A percentile compares a stretch with the other conserved stretches of the same genome.
phyloP scores from a whole-genome alignment of 1,140 invertebrate genomes.

The Panagrolaimus sp. region DNA sequence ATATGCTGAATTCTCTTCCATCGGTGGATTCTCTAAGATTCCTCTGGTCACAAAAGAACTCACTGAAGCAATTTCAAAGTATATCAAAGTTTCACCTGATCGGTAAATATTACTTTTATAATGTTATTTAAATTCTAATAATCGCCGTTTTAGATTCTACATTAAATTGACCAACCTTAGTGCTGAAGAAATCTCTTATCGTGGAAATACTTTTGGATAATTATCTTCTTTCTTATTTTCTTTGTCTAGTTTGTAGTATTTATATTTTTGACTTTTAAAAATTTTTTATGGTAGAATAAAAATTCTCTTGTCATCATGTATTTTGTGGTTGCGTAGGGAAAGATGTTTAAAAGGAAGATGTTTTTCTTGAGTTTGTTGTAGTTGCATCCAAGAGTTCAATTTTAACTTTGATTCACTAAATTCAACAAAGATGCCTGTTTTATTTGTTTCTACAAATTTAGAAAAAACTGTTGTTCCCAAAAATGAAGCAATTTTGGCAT shows the following conservation, averaged over 20 bases:
- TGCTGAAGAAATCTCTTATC: neutral
- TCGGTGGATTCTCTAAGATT: neutral
- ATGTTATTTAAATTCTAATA: neutral
- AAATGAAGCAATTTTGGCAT: neutral
- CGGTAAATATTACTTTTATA: neutral
- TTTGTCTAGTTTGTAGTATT: neutral
- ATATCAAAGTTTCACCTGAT: neutral
- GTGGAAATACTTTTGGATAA: conserved; percentile 6
- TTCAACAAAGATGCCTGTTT: neutral
- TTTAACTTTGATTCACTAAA: too few species aligned
- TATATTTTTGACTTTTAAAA: neutral
- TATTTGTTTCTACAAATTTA: neutral
- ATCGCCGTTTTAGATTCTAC: neutral
- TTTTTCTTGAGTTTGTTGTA: too few species aligned
- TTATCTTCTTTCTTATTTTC: neutral
- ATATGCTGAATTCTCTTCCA: neutral
- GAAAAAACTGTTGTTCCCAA: neutral
- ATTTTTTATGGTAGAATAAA: neutral
- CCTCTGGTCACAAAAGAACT: neutral
- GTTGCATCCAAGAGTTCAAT: too few species aligned
- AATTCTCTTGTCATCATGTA: too few species aligned
- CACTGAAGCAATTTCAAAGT: conserved; percentile 1
- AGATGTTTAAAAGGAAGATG: neutral
- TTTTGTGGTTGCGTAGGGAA: too few species aligned
- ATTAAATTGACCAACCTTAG: neutral